These are phyloP conservation scores for Tachysurus vachellii DNA, from an alignment of 2,113 vertebrate genomes.

Conservation along the genomic window DNA sequence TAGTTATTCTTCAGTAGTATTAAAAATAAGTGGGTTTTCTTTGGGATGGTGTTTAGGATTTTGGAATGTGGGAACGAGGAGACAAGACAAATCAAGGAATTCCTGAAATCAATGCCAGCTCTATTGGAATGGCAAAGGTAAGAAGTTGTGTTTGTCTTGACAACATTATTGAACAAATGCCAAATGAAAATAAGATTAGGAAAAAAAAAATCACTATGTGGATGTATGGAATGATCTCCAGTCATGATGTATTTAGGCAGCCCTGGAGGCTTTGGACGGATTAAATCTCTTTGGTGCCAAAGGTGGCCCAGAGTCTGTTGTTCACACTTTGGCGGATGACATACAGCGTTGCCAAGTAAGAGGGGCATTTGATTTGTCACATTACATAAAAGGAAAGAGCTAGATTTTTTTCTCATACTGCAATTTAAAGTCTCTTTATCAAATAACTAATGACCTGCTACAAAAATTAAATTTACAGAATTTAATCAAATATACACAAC, in stretches of 20 bases:
- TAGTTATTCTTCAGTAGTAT: neutral
- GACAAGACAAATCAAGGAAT: constrained; percentile 99
- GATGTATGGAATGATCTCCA: constrained; percentile 8
- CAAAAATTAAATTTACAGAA: neutral
- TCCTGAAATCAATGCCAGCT: constrained; percentile 92
- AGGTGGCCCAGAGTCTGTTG: constrained; percentile 90
- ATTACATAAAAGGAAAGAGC: constrained; percentile 11
- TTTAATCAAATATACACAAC: neutral
- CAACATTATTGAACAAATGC: neutral
- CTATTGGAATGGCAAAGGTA: constrained; percentile 96
- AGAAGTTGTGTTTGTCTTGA: constrained; percentile 30
- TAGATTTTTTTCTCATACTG: neutral
- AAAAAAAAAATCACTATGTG: neutral
- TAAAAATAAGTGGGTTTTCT: neutral
- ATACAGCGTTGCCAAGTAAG: constrained; percentile 95
- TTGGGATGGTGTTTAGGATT: constrained; percentile 76
- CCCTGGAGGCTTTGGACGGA: constrained; percentile 91
- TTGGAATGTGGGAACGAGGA: constrained; percentile 96
- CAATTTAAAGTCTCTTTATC: neutral
- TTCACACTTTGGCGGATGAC: constrained; percentile 89
- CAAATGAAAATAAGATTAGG: neutral
- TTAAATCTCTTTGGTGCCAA: constrained; percentile 93
- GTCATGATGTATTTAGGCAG: constrained; percentile 75
- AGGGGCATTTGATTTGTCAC: neutral
- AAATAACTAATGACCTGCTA: neutral